Base-by-base conservation (phyloP, 1,140 invertebrate species). In the Delia radicum region DNA sequence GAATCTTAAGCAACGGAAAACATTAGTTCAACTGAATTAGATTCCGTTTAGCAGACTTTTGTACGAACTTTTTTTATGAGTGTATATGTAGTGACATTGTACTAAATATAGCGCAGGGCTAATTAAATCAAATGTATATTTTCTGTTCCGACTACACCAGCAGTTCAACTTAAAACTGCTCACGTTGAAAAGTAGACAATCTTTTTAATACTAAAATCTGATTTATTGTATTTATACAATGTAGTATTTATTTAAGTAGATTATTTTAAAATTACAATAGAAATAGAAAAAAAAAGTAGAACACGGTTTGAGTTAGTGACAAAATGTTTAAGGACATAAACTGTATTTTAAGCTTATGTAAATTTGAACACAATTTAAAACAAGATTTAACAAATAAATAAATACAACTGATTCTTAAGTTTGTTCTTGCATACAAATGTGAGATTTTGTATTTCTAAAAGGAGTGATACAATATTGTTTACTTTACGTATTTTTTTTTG, bases 141-240 rank as follows among this genome's bases (percentile, higher is more conserved):
- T 26, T 27, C 29, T 15, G 12, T 2, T 15, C 15, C 62, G n/a
- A 29, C 12, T 15, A 65, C 27, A 15, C 24, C 15, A 63, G 7
- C n/a, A 10, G 10, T 3, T 27, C 21, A 63, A 27, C 13, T 2
- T 28, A 6, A 61, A 21, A 61, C 24, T 33, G 10, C 61, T 27
- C 1, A 27, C 10, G 13, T 63, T 63, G 2, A 63, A 63, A 65
- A 42, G 37, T 65, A 29, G n/a, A 29, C 13, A 28, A 29, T 29
- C 62, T 29, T 7, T 33, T 33, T 69, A 69, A 69, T 69, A 33
- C 65, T 10, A 1, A 69, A 69, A 69, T 69, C 65, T 69, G 65
- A 33, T 37, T 69, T 69, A 37, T 37, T 37, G 29, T 18, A 69
- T 69, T n/a, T n/a, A n/a, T n/a, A n/a, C n/a, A n/a, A n/a, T n/a